Base-by-base conservation (phyloP, 2,797 vertebrate species). In the Carduelis carduelis region DNA sequence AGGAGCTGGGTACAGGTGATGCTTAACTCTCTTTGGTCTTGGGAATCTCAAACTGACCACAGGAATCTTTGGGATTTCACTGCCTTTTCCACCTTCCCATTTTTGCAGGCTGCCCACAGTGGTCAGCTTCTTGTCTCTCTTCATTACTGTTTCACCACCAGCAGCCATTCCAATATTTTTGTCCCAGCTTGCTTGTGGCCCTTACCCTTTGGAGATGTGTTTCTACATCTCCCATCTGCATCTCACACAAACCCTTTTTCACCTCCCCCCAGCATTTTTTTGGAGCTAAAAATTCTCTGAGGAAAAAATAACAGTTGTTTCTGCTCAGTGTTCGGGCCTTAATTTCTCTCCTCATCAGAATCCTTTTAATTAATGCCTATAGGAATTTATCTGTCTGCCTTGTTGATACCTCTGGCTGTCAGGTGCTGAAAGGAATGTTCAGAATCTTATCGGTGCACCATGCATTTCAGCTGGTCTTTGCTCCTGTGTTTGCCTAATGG, bases 331-430 rank as follows among this genome's bases (percentile, higher is more conserved):
- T 84, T 91, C 63, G 49, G n/a, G 44, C 88, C 87, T 79, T 91
- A 52, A 92, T 95, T 97, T 95, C 80, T 92, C 55, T 91, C 49
- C 52, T 94, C 94, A 52, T 86, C 92, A 92, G 89, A 66, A 63
- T 93, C 65, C 52, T 91, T 91, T 95, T 94, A 97, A 96, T 96
- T 95, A 95, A 95, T 94, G 81, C 93, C 88, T 90, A 23, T 39
- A 97, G 96, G 95, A 96, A 93, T 96, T 95, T 94, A 87, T 93
- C 94, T 96, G 85, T 70, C 92, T 96, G 65, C 91, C 88, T 94
- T 90, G 80, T 87, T 96, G 93, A 90, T 87, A 94, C 94, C 88
- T 89, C 90, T 87, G 88, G 95, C 94, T 96, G 90, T 82, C 92
- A 93, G 88, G 92, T 94, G 90, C 88, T 84, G 80, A 82, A 94